Base-by-base conservation (phyloP, 2,113 vertebrate species). In the Chloebia gouldiae region DNA sequence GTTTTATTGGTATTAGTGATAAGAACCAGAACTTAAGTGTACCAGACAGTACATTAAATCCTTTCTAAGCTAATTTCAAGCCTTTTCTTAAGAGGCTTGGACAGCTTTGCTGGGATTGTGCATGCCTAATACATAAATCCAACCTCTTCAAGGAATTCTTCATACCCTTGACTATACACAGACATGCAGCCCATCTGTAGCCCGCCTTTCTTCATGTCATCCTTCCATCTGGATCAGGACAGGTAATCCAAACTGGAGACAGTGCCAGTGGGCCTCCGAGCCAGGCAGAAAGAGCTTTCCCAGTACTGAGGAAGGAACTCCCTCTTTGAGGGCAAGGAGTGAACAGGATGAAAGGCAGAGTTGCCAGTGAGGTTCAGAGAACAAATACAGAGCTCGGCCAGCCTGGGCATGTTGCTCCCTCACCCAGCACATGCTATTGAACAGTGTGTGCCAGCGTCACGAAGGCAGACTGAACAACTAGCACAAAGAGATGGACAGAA, bases 371-470 rank as follows among this genome's bases (percentile, higher is more conserved):
- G 53, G 44, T 16, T 19, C 1, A 0, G 23, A 60, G 35, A 7
- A 49, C 7, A 20, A 35, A 28, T 4, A 28, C 11, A 40, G 1
- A 70, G 57, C 27, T 6, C 37, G 81, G 49, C 20, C 33, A 5
- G 22, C 45, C 39, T 13, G 17, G 22, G 50, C 50, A 65, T 22
- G 59, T 1, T n/a, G 86, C 59, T 80, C 37, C 77, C 37, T 59
- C 60, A 79, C 7, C 0, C 0, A 45, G 25, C 4, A 3, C 22
- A 1, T 1, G 25, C 23, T 53, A 1, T 8, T 37, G 53, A 79
- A 37, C n/a, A 51, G 31, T 3, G 4, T 3, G 37, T 11, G 44
- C 51, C 83, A 57, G 40, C 8, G 1, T 9, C 2, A 3, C 45
- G 60, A 85, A 69, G 45, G 25, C 35, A 70, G 45, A 75, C 0